Evolutionary conservation across 23 tunicate genomes (phyloP).

Genomic region (Styela clava): DNA sequence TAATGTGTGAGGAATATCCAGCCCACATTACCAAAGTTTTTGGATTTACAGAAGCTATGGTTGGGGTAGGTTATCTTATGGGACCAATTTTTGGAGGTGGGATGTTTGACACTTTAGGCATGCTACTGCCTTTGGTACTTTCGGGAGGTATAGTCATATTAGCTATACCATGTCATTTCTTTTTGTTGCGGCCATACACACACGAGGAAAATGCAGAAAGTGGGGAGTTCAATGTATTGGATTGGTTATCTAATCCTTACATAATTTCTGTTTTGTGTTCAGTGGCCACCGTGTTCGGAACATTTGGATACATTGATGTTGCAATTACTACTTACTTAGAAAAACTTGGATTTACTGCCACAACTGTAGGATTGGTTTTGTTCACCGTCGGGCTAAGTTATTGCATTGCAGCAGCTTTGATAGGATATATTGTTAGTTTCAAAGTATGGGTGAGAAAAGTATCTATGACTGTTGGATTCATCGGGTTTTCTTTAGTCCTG

Average conservation of each 20-base stretch:
- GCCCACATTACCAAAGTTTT: constrained; percentile 20
- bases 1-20: constrained; percentile 22
- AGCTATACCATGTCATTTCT: not conserved
- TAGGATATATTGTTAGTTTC: not conserved
- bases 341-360: not conserved
- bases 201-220: not conserved
- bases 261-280: not conserved
- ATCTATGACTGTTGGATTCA: not conserved
- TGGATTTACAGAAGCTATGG: constrained; percentile 7
- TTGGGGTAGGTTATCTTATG: constrained; percentile 16
- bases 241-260: not conserved
- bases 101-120: constrained; percentile 1
- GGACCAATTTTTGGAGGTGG: constrained; percentile 24
- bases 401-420: not conserved
- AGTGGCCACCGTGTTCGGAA: constrained; percentile 13
- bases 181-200: not conserved
- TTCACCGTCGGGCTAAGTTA: constrained; percentile 1
- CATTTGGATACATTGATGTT: constrained; percentile 4
- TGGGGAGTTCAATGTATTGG: not conserved
- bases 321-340: constrained; percentile 14
- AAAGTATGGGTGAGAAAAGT: not conserved
- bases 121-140: constrained; percentile 2
- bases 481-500: not conserved
- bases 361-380: not conserved
- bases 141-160: constrained; percentile 4